Base-by-base conservation (phyloP, 1,140 invertebrate species). In the Drosophila insularis region DNA sequence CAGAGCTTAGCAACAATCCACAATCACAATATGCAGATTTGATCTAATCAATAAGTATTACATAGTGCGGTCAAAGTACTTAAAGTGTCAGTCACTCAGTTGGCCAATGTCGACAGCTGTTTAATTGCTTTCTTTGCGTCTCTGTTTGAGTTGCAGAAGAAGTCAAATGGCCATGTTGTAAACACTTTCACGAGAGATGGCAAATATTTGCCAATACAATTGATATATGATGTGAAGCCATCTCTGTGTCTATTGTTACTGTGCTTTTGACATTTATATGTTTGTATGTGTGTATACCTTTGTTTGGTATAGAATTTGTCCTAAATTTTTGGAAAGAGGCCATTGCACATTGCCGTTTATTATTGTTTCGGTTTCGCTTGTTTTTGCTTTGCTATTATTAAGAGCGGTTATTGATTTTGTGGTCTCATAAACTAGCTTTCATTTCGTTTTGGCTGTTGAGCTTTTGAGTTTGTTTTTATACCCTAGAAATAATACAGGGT, bases 321-420 rank as follows among this genome's bases (percentile, higher is more conserved):
- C 79, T 54, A 68, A 68, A 74, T 78, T 62, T 50, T 31, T 8
- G 40, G 4, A 37, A 13, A 37, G 11, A 37, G 17, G 21, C 43
- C 43, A 50, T 21, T 50, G 43, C 71, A 76, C 66, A 84, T 67
- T 79, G 67, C 60, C 37, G 14, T 11, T 64, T 39, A 71, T 86
- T 80, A 77, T 85, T 66, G 39, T 13, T 61, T 19, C 6, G 14
- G 39, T 55, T 61, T 19, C 10, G 14, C 31, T 55, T 46, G 55
- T 21, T 62, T 10, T 27, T 27, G 27, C 27, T 37, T 60, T 68
- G 54, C 31, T 65, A 67, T 63, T 69, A 81, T 74, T 78, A 71
- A 62, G 78, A 75, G 78, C 75, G 31, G 78, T 76, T 89, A 87
- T 87, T 82, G 84, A 82, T 87, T 87, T 87, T 87, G 79, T 76